Conservation (phyloP, 2,888 invertebrate genomes). For the Anoplius nigerrimus region DNA sequence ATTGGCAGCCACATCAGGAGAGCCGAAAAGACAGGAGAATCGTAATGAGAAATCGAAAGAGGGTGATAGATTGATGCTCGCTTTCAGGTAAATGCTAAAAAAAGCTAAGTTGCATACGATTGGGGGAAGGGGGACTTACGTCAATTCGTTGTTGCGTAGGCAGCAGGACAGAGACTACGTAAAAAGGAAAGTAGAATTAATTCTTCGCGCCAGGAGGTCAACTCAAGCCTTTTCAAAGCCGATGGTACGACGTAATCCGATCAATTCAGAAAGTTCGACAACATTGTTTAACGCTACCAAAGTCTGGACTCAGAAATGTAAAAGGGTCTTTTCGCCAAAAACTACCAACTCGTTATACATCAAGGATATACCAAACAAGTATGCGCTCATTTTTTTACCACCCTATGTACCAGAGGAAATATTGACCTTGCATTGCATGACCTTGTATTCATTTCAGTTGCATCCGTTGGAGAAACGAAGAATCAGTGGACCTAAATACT, state of each 20-base stretch:
- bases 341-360: slow-evolving; percentile 53
- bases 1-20: slow-evolving; percentile 27
- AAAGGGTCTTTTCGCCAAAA: slow-evolving; percentile 27
- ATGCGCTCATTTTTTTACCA: slow-evolving; percentile 26
- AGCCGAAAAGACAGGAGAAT: slow-evolving; percentile 14
- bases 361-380: slow-evolving; percentile 68
- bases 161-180: slow-evolving; percentile 63
- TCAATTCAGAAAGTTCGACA: slow-evolving; percentile 38
- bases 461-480: slow-evolving; percentile 51
- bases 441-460: slow-evolving; percentile 38
- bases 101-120: not conserved
- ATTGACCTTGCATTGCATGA: not conserved
- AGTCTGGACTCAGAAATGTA: slow-evolving; percentile 66
- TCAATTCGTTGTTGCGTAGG: slow-evolving; percentile 42
- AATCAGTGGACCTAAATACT: slow-evolving; percentile 38
- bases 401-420: not conserved
- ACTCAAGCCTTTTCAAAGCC: slow-evolving; percentile 13
- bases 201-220: slow-evolving; percentile 29
- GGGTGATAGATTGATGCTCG: slow-evolving; percentile 46
- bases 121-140: not conserved
- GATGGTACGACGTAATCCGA: slow-evolving; percentile 5
- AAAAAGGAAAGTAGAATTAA: slow-evolving; percentile 54
- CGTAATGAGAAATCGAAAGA: slow-evolving; percentile 23
- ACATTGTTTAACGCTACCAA: slow-evolving; percentile 65
- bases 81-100: slow-evolving; percentile 56